These are phyloP conservation scores for Sebastes vulpes DNA, from an alignment of 2,797 vertebrate species.

Conservation along the genomic window DNA sequence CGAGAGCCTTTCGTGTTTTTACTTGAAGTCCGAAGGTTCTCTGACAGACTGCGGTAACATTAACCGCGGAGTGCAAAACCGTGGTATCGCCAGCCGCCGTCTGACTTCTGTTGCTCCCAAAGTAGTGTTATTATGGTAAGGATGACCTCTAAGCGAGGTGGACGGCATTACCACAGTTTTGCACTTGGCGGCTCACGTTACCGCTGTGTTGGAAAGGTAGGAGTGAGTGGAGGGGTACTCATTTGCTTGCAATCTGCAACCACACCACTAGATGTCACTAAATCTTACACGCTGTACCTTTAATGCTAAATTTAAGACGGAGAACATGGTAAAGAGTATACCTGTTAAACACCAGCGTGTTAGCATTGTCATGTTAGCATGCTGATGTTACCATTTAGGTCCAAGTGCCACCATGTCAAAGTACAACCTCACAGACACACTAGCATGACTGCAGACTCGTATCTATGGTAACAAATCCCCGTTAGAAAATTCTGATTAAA, in stretches of 20 bases:
- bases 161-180: accelerated
- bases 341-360: background rate
- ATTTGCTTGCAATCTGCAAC: accelerated
- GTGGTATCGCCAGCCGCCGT: too few species aligned
- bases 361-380: background rate
- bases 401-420: background rate
- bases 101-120: too few species aligned
- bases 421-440: background rate
- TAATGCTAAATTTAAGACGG: background rate
- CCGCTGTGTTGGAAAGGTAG: too few species aligned
- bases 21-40: too few species aligned
- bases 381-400: background rate
- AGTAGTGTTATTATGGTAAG: too few species aligned
- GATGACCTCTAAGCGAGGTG: too few species aligned
- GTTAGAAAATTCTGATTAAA: background rate
- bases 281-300: too few species aligned
- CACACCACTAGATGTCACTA: too few species aligned
- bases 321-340: background rate
- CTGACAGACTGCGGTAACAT: too few species aligned
- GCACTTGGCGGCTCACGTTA: accelerated
- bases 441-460: background rate
- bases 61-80: too few species aligned
- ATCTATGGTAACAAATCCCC: background rate
- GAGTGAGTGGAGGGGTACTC: too few species aligned
- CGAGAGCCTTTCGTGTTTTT: too few species aligned